Evolutionary conservation across 2,113 vertebrate genomes (phyloP).

Genomic region (Sclerurus mexicanus): DNA sequence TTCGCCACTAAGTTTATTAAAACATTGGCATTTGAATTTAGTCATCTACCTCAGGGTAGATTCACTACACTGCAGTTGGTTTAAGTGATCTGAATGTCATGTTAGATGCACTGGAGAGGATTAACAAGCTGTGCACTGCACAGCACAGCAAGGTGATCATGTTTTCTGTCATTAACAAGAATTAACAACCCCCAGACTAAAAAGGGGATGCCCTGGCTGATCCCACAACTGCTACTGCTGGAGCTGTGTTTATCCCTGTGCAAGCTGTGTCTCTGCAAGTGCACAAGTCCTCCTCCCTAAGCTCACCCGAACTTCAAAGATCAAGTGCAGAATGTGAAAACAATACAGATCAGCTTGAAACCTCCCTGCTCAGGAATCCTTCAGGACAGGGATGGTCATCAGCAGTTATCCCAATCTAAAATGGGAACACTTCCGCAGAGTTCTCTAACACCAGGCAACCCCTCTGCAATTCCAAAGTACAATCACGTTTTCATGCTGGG

Average conservation of each 20-base stretch:
- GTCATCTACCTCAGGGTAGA: neutral
- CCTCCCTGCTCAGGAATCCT: neutral
- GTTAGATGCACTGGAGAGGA: neutral
- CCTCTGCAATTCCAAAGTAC: neutral
- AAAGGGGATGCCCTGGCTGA: neutral
- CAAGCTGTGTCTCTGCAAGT: neutral
- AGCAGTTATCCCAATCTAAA: neutral
- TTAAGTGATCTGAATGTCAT: neutral
- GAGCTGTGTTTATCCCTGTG: neutral
- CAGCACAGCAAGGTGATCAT: neutral
- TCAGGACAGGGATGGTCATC: neutral
- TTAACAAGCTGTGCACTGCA: neutral
- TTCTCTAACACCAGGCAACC: neutral
- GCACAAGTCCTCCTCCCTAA: neutral
- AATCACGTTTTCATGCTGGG: neutral
- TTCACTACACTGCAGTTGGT: neutral
- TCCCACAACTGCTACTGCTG: neutral
- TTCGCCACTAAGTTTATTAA: neutral
- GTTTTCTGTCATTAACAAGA: neutral
- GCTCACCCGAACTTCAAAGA: neutral
- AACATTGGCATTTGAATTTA: neutral
- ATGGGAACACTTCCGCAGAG: neutral
- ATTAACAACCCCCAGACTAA: neutral
- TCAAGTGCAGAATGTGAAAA: neutral
- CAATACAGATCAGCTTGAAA: neutral